phyloP scores from a whole-genome alignment of 2,888 invertebrate genomes.

The Diaprepes abbreviatus region DNA sequence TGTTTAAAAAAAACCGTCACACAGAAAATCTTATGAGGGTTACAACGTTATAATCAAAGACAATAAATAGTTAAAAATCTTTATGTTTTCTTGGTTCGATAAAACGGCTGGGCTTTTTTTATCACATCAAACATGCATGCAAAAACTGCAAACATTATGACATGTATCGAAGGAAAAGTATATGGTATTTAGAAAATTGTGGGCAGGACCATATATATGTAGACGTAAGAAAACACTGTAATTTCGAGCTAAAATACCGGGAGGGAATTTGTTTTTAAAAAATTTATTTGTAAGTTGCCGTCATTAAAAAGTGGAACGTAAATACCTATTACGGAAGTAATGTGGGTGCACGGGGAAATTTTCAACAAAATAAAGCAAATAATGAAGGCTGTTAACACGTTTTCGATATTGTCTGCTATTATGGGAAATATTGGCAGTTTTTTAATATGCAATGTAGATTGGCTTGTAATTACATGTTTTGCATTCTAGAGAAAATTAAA shows the following conservation, averaged over 20 bases:
- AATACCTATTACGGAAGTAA: conserved; percentile 33
- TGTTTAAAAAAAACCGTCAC: too few relatives aligned
- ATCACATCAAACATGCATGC: conserved; percentile 46
- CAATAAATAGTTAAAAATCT: conserved; percentile 19
- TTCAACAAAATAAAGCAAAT: conserved; percentile 52
- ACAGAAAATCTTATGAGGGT: too few relatives aligned
- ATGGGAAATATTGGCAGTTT: conserved; percentile 40
- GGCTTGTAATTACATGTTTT: too few relatives aligned
- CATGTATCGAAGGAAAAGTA: conserved; percentile 53
- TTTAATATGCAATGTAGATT: too few relatives aligned
- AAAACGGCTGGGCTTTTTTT: conserved; percentile 17
- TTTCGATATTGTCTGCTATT: conserved; percentile 35
- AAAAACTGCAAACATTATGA: conserved; percentile 53
- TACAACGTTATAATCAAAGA: conserved; percentile 12
- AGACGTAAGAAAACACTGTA: conserved; percentile 49
- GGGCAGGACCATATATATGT: conserved; percentile 52
- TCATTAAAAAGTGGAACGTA: conserved; percentile 34
- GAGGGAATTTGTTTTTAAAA: conserved; percentile 50
- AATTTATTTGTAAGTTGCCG: conserved; percentile 39
- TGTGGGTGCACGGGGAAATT: conserved; percentile 28
- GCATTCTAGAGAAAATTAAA: too few relatives aligned
- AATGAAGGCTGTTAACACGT: conserved; percentile 41
- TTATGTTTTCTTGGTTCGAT: conserved; percentile 27
- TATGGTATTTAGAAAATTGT: conserved; percentile 54
- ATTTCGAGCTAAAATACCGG: conserved; percentile 51